These are phyloP conservation scores for Lasioglossum villosulum DNA, from an alignment of 2,888 invertebrate genomes.

Conservation along the genomic window DNA sequence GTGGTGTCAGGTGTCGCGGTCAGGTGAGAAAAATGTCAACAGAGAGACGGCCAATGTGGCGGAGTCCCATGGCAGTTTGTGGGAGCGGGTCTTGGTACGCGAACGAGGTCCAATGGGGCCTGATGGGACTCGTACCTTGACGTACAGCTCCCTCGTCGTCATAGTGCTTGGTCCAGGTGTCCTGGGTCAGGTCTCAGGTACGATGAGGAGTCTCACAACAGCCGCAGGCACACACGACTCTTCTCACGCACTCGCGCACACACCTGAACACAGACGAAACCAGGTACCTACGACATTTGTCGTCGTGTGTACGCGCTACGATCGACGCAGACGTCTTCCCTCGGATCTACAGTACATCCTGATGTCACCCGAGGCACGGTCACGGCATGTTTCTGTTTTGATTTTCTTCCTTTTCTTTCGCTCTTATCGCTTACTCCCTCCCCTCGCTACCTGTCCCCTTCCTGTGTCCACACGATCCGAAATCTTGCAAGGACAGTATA, in stretches of 20 bases:
- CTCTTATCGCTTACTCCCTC: neutral
- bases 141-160: conserved; percentile 83
- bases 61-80: neutral
- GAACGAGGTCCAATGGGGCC: neutral
- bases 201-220: conserved; percentile 40
- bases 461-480: neutral
- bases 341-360: conserved; percentile 58
- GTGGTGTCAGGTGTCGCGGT: conserved; percentile 9
- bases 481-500: neutral
- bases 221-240: conserved; percentile 51
- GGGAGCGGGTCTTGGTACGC: neutral
- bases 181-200: conserved; percentile 62
- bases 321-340: conserved; percentile 48
- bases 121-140: conserved; percentile 77
- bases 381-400: conserved; percentile 70
- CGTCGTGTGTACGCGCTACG: conserved; percentile 52
- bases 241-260: conserved; percentile 55
- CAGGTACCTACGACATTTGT: conserved; percentile 59
- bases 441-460: neutral
- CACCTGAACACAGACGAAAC: conserved; percentile 56
- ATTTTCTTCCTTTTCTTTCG: neutral
- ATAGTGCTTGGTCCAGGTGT: conserved; percentile 68
- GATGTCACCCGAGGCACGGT: conserved; percentile 53
- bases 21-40: conserved; percentile 36
- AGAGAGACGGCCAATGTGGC: conserved; percentile 22